Conservation (phyloP, 2,888 invertebrate genomes). For the Nephrocerus scutellatus region DNA sequence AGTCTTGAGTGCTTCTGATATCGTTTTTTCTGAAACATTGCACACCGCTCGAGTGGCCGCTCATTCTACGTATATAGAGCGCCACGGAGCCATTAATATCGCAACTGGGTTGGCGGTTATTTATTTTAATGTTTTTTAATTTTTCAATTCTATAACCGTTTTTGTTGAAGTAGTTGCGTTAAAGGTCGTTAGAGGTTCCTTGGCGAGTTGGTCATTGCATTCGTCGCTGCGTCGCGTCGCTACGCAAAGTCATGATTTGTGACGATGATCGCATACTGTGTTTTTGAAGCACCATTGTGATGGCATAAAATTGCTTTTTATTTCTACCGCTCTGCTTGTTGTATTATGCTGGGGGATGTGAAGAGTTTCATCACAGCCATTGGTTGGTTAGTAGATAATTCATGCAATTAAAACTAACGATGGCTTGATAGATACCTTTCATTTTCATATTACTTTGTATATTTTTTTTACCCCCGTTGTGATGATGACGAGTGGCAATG, state of each 20-base stretch:
- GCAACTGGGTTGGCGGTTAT: slow-evolving; percentile 25
- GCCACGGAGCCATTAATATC: slow-evolving; percentile 21
- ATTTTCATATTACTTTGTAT: too few relatives aligned
- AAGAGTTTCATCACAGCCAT: too few relatives aligned
- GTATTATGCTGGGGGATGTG: neutral
- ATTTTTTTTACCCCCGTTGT: too few relatives aligned
- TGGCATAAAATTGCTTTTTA: slow-evolving; percentile 12
- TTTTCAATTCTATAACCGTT: slow-evolving; percentile 21
- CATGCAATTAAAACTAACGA: slow-evolving; percentile 25
- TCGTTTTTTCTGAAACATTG: too few relatives aligned
- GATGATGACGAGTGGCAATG: too few relatives aligned
- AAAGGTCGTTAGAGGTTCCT: neutral
- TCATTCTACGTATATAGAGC: too few relatives aligned
- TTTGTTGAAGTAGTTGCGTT: neutral
- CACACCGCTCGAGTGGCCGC: neutral
- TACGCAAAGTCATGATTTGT: neutral
- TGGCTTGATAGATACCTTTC: slow-evolving; percentile 25
- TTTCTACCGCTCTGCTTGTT: neutral
- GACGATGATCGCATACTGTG: neutral
- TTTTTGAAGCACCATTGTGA: slow-evolving; percentile 5
- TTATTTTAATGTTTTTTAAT: slow-evolving; percentile 28
- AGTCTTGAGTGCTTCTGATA: too few relatives aligned
- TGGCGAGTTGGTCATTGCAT: neutral
- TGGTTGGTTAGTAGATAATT: slow-evolving; percentile 22
- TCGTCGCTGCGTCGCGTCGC: neutral